A percentile compares a stretch with the other conserved stretches of the same genome.
Evolutionary conservation across 2,888 invertebrate species (phyloP).

Genomic region (Lamproptera curius): DNA sequence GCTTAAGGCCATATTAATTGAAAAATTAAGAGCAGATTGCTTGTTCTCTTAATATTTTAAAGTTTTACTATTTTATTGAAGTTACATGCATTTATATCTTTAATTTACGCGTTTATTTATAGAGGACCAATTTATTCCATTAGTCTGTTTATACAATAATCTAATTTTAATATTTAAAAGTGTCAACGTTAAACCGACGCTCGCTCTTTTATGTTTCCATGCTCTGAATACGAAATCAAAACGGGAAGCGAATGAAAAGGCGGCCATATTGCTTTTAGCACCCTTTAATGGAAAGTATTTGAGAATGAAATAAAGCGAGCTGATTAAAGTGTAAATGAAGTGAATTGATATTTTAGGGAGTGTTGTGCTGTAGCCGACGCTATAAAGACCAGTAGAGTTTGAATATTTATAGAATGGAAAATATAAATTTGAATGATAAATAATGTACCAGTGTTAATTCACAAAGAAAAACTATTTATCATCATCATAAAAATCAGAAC

Average conservation of each 20-base stretch:
- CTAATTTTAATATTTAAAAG: conserved; percentile 71
- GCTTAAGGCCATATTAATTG: no score
- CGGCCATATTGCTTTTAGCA: conserved; percentile 70
- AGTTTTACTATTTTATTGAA: no score
- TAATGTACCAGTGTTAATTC: background rate
- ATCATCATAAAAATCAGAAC: background rate
- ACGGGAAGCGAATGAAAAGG: conserved; percentile 52
- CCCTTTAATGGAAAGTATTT: conserved; percentile 62
- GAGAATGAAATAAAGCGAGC: conserved; percentile 52
- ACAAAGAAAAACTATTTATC: background rate
- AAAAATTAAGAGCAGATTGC: no score
- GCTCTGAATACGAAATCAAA: conserved; percentile 67
- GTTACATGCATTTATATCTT: no score
- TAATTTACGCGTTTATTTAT: no score
- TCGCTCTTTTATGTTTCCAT: conserved; percentile 51
- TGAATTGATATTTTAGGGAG: conserved; percentile 58
- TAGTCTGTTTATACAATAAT: conserved; percentile 56
- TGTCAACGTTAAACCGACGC: conserved; percentile 59
- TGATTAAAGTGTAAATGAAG: conserved; percentile 67
- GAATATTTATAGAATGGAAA: conserved; percentile 19
- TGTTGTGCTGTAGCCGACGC: conserved; percentile 37
- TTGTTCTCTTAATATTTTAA: no score
- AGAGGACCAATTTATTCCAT: conserved; percentile 39
- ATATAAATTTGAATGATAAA: conserved; percentile 5
- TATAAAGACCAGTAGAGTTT: conserved; percentile 24